Conservation (phyloP, 2,113 vertebrate genomes). For the Choloepus hoffmanni region DNA sequence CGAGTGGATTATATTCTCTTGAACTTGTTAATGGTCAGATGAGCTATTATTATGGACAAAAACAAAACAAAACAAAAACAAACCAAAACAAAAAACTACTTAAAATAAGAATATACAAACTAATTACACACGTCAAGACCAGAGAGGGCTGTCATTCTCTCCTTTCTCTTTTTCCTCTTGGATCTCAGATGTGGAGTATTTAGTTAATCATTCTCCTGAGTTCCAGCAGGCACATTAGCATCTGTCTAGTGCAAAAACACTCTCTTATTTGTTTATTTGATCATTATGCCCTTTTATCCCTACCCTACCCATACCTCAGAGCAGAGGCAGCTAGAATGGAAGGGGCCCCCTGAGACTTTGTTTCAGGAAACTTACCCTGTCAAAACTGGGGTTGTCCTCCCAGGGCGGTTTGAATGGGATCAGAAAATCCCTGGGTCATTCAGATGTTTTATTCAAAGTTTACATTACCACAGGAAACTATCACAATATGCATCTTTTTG, state of each 20-base stretch:
- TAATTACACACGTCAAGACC: not conserved
- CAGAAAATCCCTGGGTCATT: not conserved
- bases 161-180: not conserved
- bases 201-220: not conserved
- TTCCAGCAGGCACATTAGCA: not conserved
- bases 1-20: constrained; percentile 14
- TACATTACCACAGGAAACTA: not conserved
- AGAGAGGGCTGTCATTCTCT: not conserved
- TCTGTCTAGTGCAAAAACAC: not conserved
- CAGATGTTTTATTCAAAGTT: not conserved
- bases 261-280: not conserved
- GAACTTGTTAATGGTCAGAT: constrained; percentile 1
- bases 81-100: not conserved
- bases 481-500: not conserved
- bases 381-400: not conserved
- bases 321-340: not conserved
- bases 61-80: not conserved
- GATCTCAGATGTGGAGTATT: not conserved
- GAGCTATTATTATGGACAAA: not conserved
- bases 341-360: not conserved
- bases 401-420: not conserved
- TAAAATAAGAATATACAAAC: not conserved
- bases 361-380: not conserved
- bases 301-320: not conserved
- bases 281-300: not conserved